Percentiles rank a stretch among this genome's conserved stretches.
phyloP scores from a whole-genome alignment of 2,888 invertebrate species.

The Megastigmus dorsalis region DNA sequence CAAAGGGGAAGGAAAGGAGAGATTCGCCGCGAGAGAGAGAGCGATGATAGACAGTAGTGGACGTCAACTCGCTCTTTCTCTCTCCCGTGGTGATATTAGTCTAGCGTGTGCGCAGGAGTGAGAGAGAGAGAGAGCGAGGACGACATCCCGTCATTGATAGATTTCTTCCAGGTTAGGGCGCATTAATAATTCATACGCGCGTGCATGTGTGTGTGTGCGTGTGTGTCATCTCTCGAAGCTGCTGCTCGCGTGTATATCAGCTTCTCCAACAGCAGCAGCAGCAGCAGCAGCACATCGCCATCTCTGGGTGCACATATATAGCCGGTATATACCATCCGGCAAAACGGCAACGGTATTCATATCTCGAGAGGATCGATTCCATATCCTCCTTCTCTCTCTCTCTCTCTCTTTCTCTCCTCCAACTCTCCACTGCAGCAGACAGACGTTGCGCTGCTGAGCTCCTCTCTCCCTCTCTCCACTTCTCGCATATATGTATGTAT shows the following conservation, averaged over 20 bases:
- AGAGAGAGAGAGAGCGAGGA: constrained; percentile 26
- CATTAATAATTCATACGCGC: constrained; percentile 72
- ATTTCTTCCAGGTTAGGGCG: constrained; percentile 57
- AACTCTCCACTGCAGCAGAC: too few species aligned
- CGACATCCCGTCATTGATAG: constrained; percentile 64
- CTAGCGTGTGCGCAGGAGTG: too few species aligned
- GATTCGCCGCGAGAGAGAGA: constrained; percentile 2
- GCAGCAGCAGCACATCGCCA: constrained; percentile 28
- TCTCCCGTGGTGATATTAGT: constrained; percentile 39
- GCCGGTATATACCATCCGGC: constrained; percentile 16
- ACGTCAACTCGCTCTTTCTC: not conserved
- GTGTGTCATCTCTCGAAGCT: constrained; percentile 64
- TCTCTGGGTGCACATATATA: constrained; percentile 6
- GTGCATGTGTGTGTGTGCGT: too few species aligned
- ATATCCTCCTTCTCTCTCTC: constrained; percentile 52
- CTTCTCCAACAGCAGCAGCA: too few species aligned
- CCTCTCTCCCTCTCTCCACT: constrained; percentile 2
- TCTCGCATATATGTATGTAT: constrained; percentile 19
- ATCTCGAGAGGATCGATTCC: constrained; percentile 69
- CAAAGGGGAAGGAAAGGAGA: constrained; percentile 11
- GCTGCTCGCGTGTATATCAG: constrained; percentile 46
- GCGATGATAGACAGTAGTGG: constrained; percentile 45
- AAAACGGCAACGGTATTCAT: constrained; percentile 63
- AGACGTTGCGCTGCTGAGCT: too few species aligned
- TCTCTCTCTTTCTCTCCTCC: constrained; percentile 53